Percentiles rank a stretch among this genome's conserved stretches.
Conservation (phyloP, 1,140 invertebrate species). For the Pseudomyrmex gracilis region DNA sequence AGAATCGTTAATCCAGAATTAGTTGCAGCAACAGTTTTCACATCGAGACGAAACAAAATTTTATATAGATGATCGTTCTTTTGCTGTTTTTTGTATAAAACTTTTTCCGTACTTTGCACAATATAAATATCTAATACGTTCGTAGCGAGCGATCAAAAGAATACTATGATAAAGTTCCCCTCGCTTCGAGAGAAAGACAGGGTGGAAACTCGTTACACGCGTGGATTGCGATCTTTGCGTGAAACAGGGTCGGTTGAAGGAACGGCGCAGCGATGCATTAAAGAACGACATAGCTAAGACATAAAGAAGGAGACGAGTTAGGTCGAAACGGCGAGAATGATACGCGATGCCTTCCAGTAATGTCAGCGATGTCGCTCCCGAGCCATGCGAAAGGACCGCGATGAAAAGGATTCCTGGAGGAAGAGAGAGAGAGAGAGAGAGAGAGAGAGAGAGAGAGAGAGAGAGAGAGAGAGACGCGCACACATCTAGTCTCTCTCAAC, state of each 20-base stretch:
- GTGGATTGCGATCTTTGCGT: slow-evolving; percentile 70
- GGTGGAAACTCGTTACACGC: slow-evolving; percentile 73
- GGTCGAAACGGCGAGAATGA: slow-evolving; percentile 10
- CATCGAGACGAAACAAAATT: not conserved
- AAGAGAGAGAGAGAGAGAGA: no score
- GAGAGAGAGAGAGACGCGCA: not conserved
- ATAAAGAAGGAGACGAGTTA: not conserved
- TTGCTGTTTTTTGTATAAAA: not conserved
- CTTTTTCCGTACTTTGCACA: not conserved
- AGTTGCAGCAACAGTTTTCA: not conserved
- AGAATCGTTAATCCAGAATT: not conserved
- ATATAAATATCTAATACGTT: not conserved
- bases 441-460: no score
- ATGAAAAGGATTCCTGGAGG: slow-evolving; percentile 17
- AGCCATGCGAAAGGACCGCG: slow-evolving; percentile 1
- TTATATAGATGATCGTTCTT: not conserved
- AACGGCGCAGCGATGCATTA: slow-evolving; percentile 35
- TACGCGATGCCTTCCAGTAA: slow-evolving; percentile 19
- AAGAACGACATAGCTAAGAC: not conserved
- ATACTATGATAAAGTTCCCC: slow-evolving; percentile 60
- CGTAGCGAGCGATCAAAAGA: slow-evolving; percentile 45
- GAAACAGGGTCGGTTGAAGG: slow-evolving; percentile 59
- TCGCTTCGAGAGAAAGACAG: slow-evolving; percentile 1
- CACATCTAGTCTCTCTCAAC: not conserved
- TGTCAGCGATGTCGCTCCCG: not conserved